Evolutionary conservation across 2,113 vertebrate species (phyloP).

Genomic region (Alouatta palliata): DNA sequence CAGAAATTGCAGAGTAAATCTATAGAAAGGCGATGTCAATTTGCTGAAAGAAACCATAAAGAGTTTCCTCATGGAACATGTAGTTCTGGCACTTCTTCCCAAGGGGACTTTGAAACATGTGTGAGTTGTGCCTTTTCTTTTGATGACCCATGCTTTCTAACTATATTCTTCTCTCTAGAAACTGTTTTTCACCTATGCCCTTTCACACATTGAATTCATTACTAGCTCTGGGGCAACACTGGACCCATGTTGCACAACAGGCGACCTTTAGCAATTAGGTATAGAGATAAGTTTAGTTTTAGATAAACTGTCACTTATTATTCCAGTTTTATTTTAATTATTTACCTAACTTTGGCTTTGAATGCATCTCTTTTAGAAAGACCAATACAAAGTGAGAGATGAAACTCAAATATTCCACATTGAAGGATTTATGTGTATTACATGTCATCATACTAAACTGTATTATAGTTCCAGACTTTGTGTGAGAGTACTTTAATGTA

Average conservation of each 20-base stretch:
- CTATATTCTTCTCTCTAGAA: not conserved
- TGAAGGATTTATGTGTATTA: not conserved
- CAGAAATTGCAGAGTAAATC: accelerated
- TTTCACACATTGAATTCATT: not conserved
- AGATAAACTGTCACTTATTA: not conserved
- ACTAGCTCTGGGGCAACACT: not conserved
- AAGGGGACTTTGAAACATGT: not conserved
- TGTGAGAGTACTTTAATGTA: not conserved
- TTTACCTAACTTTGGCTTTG: not conserved
- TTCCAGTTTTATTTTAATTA: not conserved
- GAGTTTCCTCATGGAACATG: not conserved
- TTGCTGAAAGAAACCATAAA: not conserved
- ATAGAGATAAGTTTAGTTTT: not conserved
- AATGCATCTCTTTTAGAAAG: not conserved
- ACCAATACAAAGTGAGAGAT: not conserved
- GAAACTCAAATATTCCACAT: not conserved
- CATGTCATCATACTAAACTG: not conserved
- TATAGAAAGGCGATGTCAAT: accelerated
- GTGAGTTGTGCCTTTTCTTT: not conserved
- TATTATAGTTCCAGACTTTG: not conserved
- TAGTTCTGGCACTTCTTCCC: not conserved
- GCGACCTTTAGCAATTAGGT: not conserved
- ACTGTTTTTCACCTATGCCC: not conserved
- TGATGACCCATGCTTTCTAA: not conserved
- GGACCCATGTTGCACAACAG: not conserved